Conservation (phyloP, 2,113 vertebrate species). For the Macrotus californicus region DNA sequence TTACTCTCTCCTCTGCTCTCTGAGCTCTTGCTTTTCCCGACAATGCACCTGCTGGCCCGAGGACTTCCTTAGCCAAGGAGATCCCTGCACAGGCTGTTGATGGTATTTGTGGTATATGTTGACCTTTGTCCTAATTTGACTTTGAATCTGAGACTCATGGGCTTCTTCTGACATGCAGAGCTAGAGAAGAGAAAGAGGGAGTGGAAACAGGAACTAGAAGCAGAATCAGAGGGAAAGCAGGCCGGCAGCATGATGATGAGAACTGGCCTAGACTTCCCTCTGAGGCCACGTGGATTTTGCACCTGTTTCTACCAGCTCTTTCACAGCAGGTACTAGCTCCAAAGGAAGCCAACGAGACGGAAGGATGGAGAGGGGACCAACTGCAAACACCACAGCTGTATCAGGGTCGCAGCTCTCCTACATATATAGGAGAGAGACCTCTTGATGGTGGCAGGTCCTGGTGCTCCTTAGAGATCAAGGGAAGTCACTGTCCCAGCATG, state of each 20-base stretch:
- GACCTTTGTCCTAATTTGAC: neutral
- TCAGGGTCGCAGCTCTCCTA: neutral
- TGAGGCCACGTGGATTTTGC: neutral
- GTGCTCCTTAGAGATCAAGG: neutral
- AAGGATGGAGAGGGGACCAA: neutral
- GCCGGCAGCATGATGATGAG: neutral
- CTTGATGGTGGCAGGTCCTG: neutral
- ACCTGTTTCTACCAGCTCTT: neutral
- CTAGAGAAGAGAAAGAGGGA: neutral
- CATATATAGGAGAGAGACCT: neutral
- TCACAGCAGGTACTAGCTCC: neutral
- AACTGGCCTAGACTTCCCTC: neutral
- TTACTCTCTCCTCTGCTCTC: neutral
- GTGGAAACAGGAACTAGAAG: neutral
- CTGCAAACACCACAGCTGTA: fast-evolving
- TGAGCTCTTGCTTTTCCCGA: neutral
- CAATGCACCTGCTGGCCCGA: neutral
- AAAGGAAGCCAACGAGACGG: neutral
- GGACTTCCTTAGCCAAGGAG: neutral
- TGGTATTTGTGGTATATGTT: neutral
- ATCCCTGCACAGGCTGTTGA: neutral
- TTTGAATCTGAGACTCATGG: neutral
- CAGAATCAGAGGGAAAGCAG: neutral
- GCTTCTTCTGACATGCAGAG: neutral
- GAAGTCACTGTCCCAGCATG: neutral